phyloP scores from a whole-genome alignment of 2,888 invertebrate species.

The Dolichomitus sp. region DNA sequence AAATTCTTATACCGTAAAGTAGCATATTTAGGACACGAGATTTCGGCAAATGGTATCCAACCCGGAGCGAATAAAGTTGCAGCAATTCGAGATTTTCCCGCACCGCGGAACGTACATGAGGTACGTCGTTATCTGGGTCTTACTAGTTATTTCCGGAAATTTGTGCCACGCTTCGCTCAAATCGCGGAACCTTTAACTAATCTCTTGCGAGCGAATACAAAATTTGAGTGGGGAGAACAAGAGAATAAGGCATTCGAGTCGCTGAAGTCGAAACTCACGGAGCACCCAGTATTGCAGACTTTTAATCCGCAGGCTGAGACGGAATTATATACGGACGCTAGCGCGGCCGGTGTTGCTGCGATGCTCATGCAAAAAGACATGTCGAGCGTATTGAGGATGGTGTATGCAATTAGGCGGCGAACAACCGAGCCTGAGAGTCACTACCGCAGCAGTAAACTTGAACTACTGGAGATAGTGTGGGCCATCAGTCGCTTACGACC shows the following conservation, averaged over 20 bases:
- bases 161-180: constrained; percentile 43
- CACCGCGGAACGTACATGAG: constrained; percentile 41
- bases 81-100: constrained; percentile 64
- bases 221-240: constrained; percentile 28
- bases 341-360: constrained; percentile 13
- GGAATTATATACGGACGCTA: constrained; percentile 50
- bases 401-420: too few species aligned
- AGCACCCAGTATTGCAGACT: constrained; percentile 23
- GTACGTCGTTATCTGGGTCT: constrained; percentile 42
- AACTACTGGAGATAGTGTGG: too few species aligned
- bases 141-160: constrained; percentile 57
- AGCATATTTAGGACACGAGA: constrained; percentile 75
- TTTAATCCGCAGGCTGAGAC: constrained; percentile 45
- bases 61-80: constrained; percentile 66
- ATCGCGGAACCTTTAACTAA: constrained; percentile 27
- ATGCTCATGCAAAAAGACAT: constrained; percentile 61
- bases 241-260: constrained; percentile 42
- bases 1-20: constrained; percentile 71
- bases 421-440: too few species aligned
- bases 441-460: too few species aligned
- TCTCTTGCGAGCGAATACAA: not conserved
- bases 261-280: constrained; percentile 16
- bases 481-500: too few species aligned
- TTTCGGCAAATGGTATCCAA: constrained; percentile 45
- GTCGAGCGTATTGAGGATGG: too few species aligned